Evolutionary conservation across 2,113 vertebrate species (phyloP).

Genomic region (Eurypyga helias): DNA sequence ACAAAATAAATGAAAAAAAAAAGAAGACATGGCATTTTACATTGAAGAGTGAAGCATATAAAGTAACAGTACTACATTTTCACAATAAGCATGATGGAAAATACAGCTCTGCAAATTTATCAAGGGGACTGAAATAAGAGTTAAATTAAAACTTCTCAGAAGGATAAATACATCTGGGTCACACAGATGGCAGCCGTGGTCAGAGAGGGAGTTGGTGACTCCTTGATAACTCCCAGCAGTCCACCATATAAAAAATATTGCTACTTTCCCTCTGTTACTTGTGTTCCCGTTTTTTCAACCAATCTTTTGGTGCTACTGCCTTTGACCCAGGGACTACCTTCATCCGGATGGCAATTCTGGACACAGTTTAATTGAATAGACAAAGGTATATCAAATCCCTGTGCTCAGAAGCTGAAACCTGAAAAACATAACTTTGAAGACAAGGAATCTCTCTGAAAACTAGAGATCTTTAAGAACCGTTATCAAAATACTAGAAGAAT

Average conservation of each 20-base stretch:
- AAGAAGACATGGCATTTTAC: neutral
- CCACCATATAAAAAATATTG: neutral
- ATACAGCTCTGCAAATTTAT: neutral
- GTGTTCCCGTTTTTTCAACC: neutral
- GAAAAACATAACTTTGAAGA: neutral
- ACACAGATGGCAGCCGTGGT: neutral
- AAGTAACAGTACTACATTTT: neutral
- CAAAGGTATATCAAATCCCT: neutral
- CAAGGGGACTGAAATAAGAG: neutral
- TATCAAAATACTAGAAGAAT: neutral
- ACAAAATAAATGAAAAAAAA: conserved; percentile 2
- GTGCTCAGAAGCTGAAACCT: neutral
- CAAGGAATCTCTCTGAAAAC: neutral
- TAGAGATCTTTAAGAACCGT: neutral
- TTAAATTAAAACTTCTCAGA: neutral
- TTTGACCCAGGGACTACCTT: neutral
- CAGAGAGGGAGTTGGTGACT: neutral
- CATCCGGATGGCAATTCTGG: neutral
- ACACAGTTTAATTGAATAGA: neutral
- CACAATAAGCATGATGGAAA: neutral
- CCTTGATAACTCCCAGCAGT: neutral
- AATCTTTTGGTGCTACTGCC: neutral
- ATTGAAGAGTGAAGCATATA: neutral
- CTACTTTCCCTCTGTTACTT: neutral
- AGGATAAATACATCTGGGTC: neutral